These are phyloP conservation scores for Tenodera sinensis DNA, from an alignment of 2,888 invertebrate species.

Conservation along the genomic window DNA sequence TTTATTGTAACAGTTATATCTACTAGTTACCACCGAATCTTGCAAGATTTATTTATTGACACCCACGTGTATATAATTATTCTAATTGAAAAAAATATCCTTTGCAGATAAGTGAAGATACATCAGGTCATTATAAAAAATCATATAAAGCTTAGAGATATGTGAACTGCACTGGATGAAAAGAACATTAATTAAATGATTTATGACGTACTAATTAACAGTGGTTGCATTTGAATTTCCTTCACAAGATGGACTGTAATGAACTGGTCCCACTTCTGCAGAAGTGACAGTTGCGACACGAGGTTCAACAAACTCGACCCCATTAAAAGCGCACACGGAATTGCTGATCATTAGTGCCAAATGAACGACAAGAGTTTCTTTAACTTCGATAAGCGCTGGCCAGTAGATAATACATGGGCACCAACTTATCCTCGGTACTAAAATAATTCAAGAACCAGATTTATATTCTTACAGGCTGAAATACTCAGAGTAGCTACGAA, in stretches of 20 bases:
- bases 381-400: not conserved
- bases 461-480: too few species aligned
- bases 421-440: too few species aligned
- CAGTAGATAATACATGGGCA: not conserved
- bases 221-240: not conserved
- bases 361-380: not conserved
- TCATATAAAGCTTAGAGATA: too few species aligned
- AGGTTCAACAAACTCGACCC: not conserved
- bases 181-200: not conserved
- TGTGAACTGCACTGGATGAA: not conserved
- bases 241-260: not conserved
- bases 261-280: not conserved
- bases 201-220: not conserved
- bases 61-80: not conserved
- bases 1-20: too few species aligned
- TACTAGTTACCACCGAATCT: too few species aligned
- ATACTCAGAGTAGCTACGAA: too few species aligned
- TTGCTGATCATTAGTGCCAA: not conserved
- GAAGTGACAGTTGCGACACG: not conserved
- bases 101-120: too few species aligned
- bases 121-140: too few species aligned
- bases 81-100: not conserved
- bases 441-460: too few species aligned
- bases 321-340: not conserved
- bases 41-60: too few species aligned